phyloP scores from a whole-genome alignment of 2,797 vertebrate species.

The Orientallactaga sibirica region DNA sequence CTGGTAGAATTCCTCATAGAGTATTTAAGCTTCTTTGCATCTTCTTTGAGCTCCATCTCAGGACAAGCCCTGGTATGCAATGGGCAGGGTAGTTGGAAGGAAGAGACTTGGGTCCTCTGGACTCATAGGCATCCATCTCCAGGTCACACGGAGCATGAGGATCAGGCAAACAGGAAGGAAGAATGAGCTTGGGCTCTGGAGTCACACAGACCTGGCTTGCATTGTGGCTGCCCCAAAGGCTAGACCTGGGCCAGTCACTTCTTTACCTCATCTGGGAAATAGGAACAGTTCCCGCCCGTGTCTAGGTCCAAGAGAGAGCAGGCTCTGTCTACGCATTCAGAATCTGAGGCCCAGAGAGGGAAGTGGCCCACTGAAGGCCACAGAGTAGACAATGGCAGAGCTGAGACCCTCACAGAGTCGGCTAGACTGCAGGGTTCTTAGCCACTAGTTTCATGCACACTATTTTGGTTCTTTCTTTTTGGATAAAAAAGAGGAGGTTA shows the following conservation, averaged over 20 bases:
- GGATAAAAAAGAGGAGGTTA: conserved; percentile 3
- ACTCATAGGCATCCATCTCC: neutral
- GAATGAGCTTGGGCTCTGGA: neutral
- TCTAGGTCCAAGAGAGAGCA: neutral
- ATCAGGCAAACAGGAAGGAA: neutral
- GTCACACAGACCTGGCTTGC: conserved; percentile 26
- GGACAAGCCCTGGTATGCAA: neutral
- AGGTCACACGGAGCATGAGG: neutral
- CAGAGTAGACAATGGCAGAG: neutral
- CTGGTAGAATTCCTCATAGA: neutral
- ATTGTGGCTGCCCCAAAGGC: neutral
- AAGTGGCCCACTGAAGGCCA: neutral
- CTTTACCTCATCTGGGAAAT: neutral
- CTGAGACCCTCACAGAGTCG: neutral
- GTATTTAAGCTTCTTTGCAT: neutral
- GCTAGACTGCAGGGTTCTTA: neutral
- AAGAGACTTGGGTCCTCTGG: neutral
- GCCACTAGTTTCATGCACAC: no score
- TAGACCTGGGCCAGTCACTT: conserved; percentile 9
- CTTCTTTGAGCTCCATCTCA: neutral
- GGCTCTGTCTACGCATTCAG: neutral
- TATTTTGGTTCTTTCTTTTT: conserved; percentile 31
- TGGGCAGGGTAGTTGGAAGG: neutral
- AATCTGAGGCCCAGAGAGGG: neutral
- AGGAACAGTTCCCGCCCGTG: neutral